Conservation (phyloP, 1,140 invertebrate species). For the Elysia chlorotica region DNA sequence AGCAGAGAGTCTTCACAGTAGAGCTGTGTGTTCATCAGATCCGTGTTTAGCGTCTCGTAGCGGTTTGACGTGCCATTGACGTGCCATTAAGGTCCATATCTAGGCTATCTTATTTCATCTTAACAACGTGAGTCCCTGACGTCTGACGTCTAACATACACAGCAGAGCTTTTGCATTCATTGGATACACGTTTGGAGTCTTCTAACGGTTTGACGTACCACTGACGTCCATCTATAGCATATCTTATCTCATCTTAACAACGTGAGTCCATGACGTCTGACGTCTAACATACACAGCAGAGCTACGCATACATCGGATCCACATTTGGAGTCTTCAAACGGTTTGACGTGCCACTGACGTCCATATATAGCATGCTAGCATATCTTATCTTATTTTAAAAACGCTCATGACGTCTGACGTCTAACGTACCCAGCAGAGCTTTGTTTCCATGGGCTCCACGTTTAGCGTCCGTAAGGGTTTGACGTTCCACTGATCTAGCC, state of each 20-base stretch:
- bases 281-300: not conserved
- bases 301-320: not conserved
- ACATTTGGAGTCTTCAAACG: not conserved
- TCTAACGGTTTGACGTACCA: not conserved
- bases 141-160: not conserved
- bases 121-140: not conserved
- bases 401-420: not conserved
- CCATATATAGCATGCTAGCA: no score
- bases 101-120: not conserved
- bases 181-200: not conserved
- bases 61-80: not conserved
- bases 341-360: not conserved
- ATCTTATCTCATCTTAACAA: not conserved
- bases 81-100: not conserved
- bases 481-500: not conserved
- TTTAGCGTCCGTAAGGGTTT: not conserved
- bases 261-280: not conserved
- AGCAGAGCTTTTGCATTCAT: not conserved
- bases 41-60: not conserved
- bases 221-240: not conserved
- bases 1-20: not conserved
- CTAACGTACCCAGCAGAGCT: not conserved
- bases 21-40: not conserved
- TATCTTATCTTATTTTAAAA: not conserved
- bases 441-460: not conserved